A percentile compares a stretch with the other conserved stretches of the same genome.
These are phyloP conservation scores for Tyrophagus putrescentiae DNA, from an alignment of 1,140 invertebrate genomes.

Conservation along the genomic window DNA sequence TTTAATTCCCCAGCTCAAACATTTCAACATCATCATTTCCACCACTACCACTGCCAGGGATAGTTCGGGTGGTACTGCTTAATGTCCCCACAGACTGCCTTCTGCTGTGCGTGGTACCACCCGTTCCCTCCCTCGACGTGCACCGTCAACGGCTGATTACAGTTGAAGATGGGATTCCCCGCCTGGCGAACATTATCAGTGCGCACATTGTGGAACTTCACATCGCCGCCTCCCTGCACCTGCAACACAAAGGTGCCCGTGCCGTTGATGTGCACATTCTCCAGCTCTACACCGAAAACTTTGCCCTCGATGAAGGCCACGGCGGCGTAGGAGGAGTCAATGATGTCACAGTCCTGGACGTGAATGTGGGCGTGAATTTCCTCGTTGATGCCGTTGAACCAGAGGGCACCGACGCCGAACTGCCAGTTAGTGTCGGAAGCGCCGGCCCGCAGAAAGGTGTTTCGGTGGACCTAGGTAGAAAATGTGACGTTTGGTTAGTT, in stretches of 20 bases:
- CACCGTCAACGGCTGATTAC: neutral
- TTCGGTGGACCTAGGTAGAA: too few species aligned
- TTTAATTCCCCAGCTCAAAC: too few species aligned
- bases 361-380: slow-evolving; percentile 6
- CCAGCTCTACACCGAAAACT: neutral
- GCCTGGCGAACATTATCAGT: neutral
- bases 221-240: neutral
- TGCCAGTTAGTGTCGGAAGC: slow-evolving; percentile 2
- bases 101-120: neutral
- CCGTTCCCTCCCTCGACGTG: neutral
- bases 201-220: neutral
- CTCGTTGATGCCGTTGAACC: slow-evolving; percentile 1
- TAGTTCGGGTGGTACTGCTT: neutral
- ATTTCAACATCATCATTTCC: too few species aligned
- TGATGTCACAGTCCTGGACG: slow-evolving; percentile 12
- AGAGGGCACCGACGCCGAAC: slow-evolving; percentile 2
- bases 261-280: slow-evolving; percentile 3
- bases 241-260: slow-evolving; percentile 8
- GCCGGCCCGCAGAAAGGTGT: slow-evolving; percentile 3
- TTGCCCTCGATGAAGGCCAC: neutral
- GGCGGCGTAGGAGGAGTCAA: neutral
- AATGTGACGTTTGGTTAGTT: too few species aligned
- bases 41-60: neutral
- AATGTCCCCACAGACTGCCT: neutral
- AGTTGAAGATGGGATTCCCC: neutral